A percentile compares a stretch with the other conserved stretches of the same genome.
Conservation (phyloP, 2,888 invertebrate species). For the Tanytarsus gracilentus region DNA sequence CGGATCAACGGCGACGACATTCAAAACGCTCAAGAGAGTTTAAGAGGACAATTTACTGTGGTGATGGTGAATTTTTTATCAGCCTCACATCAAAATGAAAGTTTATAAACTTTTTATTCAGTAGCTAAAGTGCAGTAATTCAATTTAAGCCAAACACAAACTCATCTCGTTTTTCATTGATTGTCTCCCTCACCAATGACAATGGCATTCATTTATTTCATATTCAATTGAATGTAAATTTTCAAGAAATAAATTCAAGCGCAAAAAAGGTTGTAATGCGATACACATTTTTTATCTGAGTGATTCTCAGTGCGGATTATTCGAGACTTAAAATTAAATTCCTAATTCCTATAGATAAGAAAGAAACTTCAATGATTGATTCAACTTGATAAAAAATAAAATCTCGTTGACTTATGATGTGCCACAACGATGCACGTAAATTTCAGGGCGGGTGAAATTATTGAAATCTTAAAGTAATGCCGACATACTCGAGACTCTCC, state of each 20-base stretch:
- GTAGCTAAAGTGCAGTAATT: background rate
- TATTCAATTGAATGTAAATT: constrained; percentile 24
- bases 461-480: too few relatives aligned
- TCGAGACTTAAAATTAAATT: background rate
- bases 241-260: background rate
- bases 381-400: background rate
- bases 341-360: background rate
- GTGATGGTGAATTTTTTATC: too few relatives aligned
- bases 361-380: background rate
- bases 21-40: too few relatives aligned
- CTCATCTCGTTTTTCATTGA: background rate
- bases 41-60: too few relatives aligned
- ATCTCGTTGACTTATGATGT: too few relatives aligned
- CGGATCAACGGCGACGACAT: too few relatives aligned
- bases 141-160: background rate
- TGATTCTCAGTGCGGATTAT: background rate
- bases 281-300: background rate
- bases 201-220: constrained; percentile 22
- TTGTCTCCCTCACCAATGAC: background rate
- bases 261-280: background rate
- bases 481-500: too few relatives aligned
- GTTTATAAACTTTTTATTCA: too few relatives aligned
- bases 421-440: too few relatives aligned
- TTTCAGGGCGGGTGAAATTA: too few relatives aligned
- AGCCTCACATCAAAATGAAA: too few relatives aligned